Evolutionary conservation across 2,113 vertebrate species (phyloP).

Genomic region (Pelvicachromis taeniatus): DNA sequence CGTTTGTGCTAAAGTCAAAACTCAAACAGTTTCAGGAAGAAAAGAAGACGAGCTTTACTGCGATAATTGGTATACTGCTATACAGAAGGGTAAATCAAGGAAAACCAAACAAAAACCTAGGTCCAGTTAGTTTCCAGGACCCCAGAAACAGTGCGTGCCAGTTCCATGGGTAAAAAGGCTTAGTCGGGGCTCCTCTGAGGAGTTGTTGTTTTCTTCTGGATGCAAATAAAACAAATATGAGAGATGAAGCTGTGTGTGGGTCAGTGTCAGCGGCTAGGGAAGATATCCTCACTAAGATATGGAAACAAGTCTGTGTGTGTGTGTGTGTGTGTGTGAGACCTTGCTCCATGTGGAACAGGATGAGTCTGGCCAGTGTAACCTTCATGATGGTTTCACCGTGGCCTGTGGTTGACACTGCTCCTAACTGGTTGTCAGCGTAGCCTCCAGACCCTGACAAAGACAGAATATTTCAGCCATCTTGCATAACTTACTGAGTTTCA

Average conservation of each 20-base stretch:
- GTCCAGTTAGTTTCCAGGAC: not conserved
- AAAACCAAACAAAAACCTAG: not conserved
- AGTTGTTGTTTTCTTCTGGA: not conserved
- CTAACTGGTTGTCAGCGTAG: constrained; percentile 86
- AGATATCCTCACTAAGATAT: not conserved
- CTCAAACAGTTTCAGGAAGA: not conserved
- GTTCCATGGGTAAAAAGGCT: not conserved
- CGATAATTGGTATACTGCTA: not conserved
- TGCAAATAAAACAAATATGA: not conserved
- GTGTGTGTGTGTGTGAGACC: constrained; percentile 66
- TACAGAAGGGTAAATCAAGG: not conserved
- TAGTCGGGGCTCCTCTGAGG: not conserved
- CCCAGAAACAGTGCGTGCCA: not conserved
- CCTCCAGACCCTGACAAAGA: constrained; percentile 82
- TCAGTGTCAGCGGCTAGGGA: not conserved
- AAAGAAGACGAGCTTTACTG: not conserved
- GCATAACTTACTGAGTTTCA: not conserved
- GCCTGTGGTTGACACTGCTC: constrained; percentile 89
- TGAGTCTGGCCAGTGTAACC: constrained; percentile 83
- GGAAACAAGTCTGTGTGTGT: not conserved
- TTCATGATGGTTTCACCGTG: constrained; percentile 95
- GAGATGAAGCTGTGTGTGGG: not conserved
- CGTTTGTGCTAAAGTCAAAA: not conserved
- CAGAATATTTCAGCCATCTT: not conserved
- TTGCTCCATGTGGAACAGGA: constrained; percentile 89